phyloP scores from a whole-genome alignment of 2,888 invertebrate genomes.

The Chromoteleia sp. region DNA sequence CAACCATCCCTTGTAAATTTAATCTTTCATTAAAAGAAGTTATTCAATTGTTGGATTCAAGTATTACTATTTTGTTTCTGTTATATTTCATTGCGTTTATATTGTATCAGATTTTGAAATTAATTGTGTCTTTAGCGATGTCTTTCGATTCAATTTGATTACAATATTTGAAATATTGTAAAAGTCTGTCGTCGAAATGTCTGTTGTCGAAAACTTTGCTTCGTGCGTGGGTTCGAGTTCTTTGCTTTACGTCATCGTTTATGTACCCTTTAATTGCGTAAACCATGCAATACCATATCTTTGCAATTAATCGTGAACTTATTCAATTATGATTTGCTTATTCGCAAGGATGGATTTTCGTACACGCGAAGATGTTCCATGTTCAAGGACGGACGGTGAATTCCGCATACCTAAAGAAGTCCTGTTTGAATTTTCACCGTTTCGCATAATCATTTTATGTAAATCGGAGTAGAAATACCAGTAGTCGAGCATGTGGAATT shows the following conservation, averaged over 20 bases:
- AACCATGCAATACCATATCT: conserved; percentile 47
- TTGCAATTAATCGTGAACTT: conserved; percentile 57
- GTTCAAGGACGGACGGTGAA: conserved; percentile 42
- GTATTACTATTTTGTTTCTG: too few relatives aligned
- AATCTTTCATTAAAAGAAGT: too few relatives aligned
- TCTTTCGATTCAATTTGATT: too few relatives aligned
- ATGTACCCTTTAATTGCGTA: conserved; percentile 41
- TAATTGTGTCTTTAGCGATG: too few relatives aligned
- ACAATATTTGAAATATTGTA: too few relatives aligned
- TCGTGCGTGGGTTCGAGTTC: conserved; percentile 39
- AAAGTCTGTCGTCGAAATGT: conserved; percentile 29
- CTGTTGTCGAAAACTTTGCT: conserved; percentile 35
- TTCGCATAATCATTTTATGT: conserved; percentile 44
- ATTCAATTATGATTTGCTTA: conserved; percentile 67
- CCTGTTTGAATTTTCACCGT: conserved; percentile 25
- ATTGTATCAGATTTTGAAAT: too few relatives aligned
- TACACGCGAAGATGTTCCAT: conserved; percentile 48
- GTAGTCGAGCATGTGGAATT: conserved; percentile 8
- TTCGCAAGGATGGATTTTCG: conserved; percentile 57
- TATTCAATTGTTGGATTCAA: too few relatives aligned
- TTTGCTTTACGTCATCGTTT: conserved; percentile 51
- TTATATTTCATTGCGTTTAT: too few relatives aligned
- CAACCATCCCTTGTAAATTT: too few relatives aligned
- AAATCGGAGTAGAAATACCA: conserved; percentile 24
- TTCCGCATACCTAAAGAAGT: conserved; percentile 42